Evolutionary conservation across 2,113 vertebrate species (phyloP).

Genomic region (Spheniscus mendiculus): DNA sequence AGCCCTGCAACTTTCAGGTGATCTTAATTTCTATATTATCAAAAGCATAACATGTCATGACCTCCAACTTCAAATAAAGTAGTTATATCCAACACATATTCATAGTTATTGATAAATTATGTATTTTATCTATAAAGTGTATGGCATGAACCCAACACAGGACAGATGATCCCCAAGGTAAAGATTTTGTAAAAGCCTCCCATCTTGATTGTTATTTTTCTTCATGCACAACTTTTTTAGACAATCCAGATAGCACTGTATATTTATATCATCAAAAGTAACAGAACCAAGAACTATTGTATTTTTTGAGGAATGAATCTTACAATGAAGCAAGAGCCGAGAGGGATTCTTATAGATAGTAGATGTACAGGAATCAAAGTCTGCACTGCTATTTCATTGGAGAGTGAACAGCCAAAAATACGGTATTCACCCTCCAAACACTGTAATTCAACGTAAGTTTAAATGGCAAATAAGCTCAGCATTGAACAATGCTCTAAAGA

Average conservation of each 20-base stretch:
- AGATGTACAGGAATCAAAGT: background rate
- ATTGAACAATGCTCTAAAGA: background rate
- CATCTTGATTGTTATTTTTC: background rate
- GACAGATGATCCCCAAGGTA: background rate
- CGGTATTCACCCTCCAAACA: background rate
- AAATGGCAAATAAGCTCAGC: conserved; percentile 32
- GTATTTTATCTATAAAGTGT: conserved; percentile 4
- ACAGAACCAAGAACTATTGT: background rate
- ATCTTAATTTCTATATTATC: background rate
- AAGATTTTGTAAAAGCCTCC: background rate
- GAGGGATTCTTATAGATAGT: background rate
- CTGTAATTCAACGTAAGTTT: background rate
- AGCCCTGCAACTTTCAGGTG: background rate
- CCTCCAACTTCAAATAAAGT: background rate
- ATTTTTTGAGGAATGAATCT: background rate
- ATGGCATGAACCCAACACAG: background rate
- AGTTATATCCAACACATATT: background rate
- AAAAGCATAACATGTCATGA: background rate
- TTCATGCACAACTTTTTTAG: background rate
- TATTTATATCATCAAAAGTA: conserved; percentile 1
- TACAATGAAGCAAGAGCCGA: background rate
- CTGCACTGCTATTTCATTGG: background rate
- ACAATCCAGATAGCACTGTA: background rate
- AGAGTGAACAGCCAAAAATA: background rate
- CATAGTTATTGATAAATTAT: background rate